phyloP scores from a whole-genome alignment of 2,113 vertebrate genomes.

The Pygoscelis adeliae region DNA sequence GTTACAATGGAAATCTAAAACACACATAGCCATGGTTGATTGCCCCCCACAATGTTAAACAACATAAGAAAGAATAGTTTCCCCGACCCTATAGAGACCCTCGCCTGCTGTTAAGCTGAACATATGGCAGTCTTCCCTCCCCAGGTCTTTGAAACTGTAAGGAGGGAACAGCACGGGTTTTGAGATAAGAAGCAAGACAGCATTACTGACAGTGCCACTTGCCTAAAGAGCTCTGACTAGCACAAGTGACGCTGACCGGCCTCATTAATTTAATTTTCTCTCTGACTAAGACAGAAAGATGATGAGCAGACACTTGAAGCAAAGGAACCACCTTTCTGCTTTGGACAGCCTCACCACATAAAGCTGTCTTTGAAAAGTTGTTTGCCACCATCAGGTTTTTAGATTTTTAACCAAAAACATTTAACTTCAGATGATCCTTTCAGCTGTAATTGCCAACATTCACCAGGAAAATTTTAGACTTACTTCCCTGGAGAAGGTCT shows the following conservation, averaged over 20 bases:
- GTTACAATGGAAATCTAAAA: background rate
- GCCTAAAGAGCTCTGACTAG: background rate
- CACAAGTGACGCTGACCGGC: background rate
- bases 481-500: background rate
- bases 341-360: background rate
- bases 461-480: background rate
- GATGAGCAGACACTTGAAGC: background rate
- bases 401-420: background rate
- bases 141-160: background rate
- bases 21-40: background rate
- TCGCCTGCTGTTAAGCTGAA: background rate
- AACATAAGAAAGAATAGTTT: rapidly evolving
- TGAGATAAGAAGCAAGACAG: background rate
- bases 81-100: background rate
- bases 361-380: background rate
- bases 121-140: background rate
- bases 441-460: background rate
- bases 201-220: background rate
- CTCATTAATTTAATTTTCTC: background rate
- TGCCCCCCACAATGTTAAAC: background rate
- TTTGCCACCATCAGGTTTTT: background rate
- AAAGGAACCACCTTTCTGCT: background rate
- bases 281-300: background rate
- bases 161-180: background rate
- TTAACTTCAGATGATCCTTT: background rate